Evolutionary conservation across 1,140 invertebrate species (phyloP), one percentile per base, ranked within the genome.

Genomic region (Drosophila equinoxialis): DNA sequence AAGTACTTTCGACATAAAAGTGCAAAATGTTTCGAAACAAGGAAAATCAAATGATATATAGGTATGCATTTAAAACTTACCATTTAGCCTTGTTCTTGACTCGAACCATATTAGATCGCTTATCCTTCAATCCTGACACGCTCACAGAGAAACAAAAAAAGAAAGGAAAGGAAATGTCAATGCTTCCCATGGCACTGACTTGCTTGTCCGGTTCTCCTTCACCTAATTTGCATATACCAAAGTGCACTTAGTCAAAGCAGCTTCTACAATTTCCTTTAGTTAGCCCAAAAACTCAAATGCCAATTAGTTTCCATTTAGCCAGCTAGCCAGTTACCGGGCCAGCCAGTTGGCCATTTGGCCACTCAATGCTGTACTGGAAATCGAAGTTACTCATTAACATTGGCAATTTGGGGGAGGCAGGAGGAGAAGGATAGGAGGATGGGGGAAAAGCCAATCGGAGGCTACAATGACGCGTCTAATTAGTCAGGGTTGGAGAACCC

Each of bases 401-500:
- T 69, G 79, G 60, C 83, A 86, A 79, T 87, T 87, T 11, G 35
- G 67, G 23, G 3, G 3, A 3, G 23, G 0, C 1, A 2, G 20
- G 20, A 23, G 20, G 20, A 23, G 23, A 4, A 4, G 23, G 23
- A 26, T 17, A 17, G 17, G 17, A 17, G 17, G 17, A 17, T 17
- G 72, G 71, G 63, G 81, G 79, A 87, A 87, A 77, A 87, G 85
- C 79, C 83, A 87, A 86, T 87, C 79, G 82, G 71, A 8, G 17
- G 72, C 76, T 79, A 86, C 79, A 86, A 79, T 87, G 82, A 86
- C 72, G 83, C 83, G 79, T 86, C 83, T 86, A 86, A 86, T 86
- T 86, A 86, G 83, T 86, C 83, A 77, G 79, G 54, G 45, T 61
- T 65, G 79, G 77, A 65, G 67, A 26, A 45, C 17, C 23, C 54